These are phyloP conservation scores for Plebejus melissa DNA, from an alignment of 2,888 invertebrate genomes.

Conservation along the genomic window DNA sequence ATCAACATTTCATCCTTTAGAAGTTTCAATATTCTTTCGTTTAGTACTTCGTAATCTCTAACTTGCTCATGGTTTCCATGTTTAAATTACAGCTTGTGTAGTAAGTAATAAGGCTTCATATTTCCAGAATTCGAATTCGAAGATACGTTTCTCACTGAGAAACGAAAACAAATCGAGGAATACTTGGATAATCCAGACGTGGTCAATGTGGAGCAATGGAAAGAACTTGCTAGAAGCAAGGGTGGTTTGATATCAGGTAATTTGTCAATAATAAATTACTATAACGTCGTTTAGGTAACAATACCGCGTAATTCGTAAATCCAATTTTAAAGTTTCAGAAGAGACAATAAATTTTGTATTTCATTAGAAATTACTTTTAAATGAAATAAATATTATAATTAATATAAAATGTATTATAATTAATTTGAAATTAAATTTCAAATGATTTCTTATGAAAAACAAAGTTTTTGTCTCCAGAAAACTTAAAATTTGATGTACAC, in stretches of 20 bases:
- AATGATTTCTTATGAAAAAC: too few relatives aligned
- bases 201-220: constrained; percentile 76
- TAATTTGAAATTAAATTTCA: too few relatives aligned
- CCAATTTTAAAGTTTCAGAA: too few relatives aligned
- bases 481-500: too few relatives aligned
- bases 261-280: not conserved
- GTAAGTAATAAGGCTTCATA: constrained; percentile 34
- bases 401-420: too few relatives aligned
- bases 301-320: too few relatives aligned
- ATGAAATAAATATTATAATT: too few relatives aligned
- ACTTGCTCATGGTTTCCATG: not conserved
- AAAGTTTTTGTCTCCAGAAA: too few relatives aligned
- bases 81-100: not conserved
- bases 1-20: not conserved
- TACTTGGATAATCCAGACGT: constrained; percentile 69
- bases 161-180: constrained; percentile 80
- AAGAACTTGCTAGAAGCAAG: constrained; percentile 80
- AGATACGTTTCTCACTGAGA: constrained; percentile 80
- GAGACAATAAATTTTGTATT: too few relatives aligned
- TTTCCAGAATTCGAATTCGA: constrained; percentile 77
- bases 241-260: constrained; percentile 84
- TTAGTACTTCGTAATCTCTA: not conserved
- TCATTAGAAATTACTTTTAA: too few relatives aligned
- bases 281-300: too few relatives aligned
- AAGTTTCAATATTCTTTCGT: not conserved